Evolutionary conservation across 2,113 vertebrate species (phyloP).

Genomic region (Tenrec ecaudatus): DNA sequence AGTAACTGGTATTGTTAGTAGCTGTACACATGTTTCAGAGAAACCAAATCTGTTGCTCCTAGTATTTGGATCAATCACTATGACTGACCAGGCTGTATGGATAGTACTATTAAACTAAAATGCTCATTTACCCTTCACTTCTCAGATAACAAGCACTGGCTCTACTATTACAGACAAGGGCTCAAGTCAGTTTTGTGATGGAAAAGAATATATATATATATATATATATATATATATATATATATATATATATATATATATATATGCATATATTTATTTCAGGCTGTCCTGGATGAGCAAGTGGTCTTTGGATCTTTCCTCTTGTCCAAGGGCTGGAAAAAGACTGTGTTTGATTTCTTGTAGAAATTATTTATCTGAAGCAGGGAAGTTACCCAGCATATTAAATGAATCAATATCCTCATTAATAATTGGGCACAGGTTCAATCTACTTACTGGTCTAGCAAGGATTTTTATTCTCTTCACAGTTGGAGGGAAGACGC

Average conservation of each 20-base stretch:
- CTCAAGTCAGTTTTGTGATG: constrained; percentile 39
- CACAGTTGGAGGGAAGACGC: background rate
- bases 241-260: too few species aligned
- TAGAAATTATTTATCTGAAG: constrained; percentile 43
- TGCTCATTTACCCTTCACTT: constrained; percentile 8
- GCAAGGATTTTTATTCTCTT: constrained; percentile 46
- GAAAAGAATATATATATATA: background rate
- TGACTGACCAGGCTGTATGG: too few species aligned
- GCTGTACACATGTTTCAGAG: too few species aligned
- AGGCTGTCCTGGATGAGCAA: constrained; percentile 11
- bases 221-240: too few species aligned
- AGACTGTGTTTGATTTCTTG: constrained; percentile 26
- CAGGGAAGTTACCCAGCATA: constrained; percentile 11
- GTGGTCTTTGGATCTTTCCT: constrained; percentile 53
- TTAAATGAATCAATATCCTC: constrained; percentile 19
- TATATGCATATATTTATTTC: background rate
- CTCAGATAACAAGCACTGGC: background rate
- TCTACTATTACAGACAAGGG: constrained; percentile 11
- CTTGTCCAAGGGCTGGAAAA: background rate
- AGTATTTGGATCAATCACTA: too few species aligned
- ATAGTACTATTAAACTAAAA: background rate
- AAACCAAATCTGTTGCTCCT: too few species aligned
- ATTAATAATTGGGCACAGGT: constrained; percentile 40
- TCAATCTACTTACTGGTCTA: constrained; percentile 32
- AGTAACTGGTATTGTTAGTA: too few species aligned